Evolutionary conservation across 1,140 invertebrate genomes (phyloP), one percentile per base, ranked within the genome.

Genomic region (Tetragonula clypearis): DNA sequence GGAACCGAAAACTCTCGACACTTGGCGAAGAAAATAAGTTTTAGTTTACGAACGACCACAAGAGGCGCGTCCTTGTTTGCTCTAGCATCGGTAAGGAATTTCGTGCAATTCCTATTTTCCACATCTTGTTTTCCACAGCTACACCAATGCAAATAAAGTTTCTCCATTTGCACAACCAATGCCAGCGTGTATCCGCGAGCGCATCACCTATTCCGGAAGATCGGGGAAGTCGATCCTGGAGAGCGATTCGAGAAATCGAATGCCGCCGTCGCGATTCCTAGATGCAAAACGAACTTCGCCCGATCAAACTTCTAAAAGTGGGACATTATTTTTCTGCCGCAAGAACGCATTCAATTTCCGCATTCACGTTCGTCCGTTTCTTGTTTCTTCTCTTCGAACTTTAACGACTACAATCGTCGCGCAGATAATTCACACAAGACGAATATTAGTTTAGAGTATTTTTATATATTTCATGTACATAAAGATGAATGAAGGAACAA

Each of bases 341-440:
- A 75, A 85, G 86, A 91, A 92, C 91, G 90, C 93, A 91, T 94
- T 94, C 93, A 94, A 94, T 94, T 94, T 93, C 91, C 92, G 92
- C 89, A 30, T 88, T 81, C 88, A 53, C 60, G 78, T 56, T 79
- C 69, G 65, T 79, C 76, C 73, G 83, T 77, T 30, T 78, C 41
- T 81, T 87, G 82, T 87, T 12, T 23, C 69, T 12, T 23, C 69
- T 78, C 58, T 35, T 23, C 14, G 41, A 86, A 86, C 69, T 75
- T 71, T 53, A 26, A 15, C 17, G 53, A 55, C 21, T 30, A 30
- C 35, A 35, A 72, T 4, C 30, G 71, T 84, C 62, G 12, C 62
- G n/a, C 35, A 30, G 3, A 19, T 58, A 14, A 58, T 58, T 58
- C 15, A 19, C 15, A 19, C 19, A 15, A 49, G 41, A 49, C 6